These are phyloP conservation scores for Temnopleurus reevesii DNA, from an alignment of 53 echinoderm and acorn worm species.

Conservation along the genomic window DNA sequence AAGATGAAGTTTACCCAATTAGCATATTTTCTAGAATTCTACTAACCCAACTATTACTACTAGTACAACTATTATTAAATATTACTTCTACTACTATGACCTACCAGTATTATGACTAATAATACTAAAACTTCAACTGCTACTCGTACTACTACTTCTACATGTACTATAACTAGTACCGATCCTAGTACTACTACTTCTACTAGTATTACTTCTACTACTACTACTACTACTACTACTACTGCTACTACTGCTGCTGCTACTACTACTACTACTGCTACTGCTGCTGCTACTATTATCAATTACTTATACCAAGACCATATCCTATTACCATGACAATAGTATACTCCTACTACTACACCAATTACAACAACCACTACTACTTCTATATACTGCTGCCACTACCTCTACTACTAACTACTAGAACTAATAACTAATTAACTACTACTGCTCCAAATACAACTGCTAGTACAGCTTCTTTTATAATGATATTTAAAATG, in stretches of 20 bases:
- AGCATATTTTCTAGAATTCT: too few relatives aligned
- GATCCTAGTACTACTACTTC: conserved; percentile 9
- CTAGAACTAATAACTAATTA: neutral
- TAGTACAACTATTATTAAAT: conserved; percentile 4
- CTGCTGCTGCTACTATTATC: neutral
- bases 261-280: neutral
- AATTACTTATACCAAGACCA: neutral
- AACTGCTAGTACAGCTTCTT: too few relatives aligned
- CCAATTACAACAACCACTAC: neutral
- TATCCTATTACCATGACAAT: neutral
- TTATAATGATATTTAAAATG: too few relatives aligned
- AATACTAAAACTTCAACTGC: conserved; percentile 1
- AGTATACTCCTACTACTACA: conserved; percentile 33
- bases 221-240: neutral
- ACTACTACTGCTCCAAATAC: too few relatives aligned
- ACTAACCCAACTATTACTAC: neutral
- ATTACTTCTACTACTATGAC: neutral
- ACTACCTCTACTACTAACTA: neutral
- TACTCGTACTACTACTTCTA: conserved; percentile 19
- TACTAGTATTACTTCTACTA: conserved; percentile 19
- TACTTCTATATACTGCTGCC: conserved; percentile 6
- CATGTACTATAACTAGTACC: neutral
- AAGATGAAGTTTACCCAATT: too few relatives aligned
- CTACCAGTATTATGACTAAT: conserved; percentile 23
- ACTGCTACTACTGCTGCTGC: neutral